These are phyloP conservation scores for Leptatherina wallacei DNA, from an alignment of 2,797 vertebrate species.

Conservation along the genomic window DNA sequence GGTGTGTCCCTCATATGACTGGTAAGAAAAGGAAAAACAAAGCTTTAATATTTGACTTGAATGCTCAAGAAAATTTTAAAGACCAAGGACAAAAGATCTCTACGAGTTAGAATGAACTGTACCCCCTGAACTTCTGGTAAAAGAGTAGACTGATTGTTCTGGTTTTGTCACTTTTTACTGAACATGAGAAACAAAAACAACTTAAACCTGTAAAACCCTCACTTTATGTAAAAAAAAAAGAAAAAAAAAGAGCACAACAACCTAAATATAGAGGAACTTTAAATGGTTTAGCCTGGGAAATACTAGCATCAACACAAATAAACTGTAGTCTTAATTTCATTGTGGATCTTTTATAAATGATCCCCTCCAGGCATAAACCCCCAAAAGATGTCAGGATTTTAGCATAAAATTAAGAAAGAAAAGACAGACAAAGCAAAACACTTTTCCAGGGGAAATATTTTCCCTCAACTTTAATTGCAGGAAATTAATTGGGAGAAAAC, in stretches of 20 bases:
- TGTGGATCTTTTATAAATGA: not conserved
- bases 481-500: slow-evolving; percentile 75
- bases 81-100: not conserved
- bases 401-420: slow-evolving; percentile 12
- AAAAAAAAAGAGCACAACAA: slow-evolving; percentile 1
- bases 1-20: too few relatives aligned
- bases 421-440: slow-evolving; percentile 44
- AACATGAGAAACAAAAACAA: not conserved
- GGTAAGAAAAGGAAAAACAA: too few relatives aligned
- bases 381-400: not conserved
- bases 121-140: not conserved
- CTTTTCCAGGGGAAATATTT: slow-evolving; percentile 35
- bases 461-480: slow-evolving; percentile 58
- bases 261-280: slow-evolving; percentile 11
- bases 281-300: slow-evolving; percentile 37
- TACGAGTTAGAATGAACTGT: slow-evolving; percentile 3
- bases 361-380: not conserved
- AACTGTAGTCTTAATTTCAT: not conserved
- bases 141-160: slow-evolving; percentile 15
- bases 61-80: slow-evolving; percentile 4
- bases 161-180: slow-evolving; percentile 5
- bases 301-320: slow-evolving; percentile 33
- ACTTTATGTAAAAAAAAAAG: slow-evolving; percentile 15
- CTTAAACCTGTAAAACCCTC: slow-evolving; percentile 1
- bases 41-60: not conserved